phyloP scores from a whole-genome alignment of 2,113 vertebrate species.

The Thomomys bottae region DNA sequence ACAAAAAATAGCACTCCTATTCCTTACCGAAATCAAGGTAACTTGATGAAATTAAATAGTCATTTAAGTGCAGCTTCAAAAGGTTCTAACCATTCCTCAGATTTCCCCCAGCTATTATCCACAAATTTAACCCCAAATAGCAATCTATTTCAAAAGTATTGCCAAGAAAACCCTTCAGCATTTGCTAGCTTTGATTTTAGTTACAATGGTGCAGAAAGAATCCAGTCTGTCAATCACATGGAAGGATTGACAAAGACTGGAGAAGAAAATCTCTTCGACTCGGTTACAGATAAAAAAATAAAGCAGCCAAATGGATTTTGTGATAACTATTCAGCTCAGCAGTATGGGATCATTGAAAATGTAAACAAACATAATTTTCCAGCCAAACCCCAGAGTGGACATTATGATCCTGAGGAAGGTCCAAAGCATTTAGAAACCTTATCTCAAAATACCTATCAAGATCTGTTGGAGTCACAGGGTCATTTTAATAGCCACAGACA shows the following conservation, averaged over 20 bases:
- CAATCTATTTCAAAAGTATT: slow-evolving; percentile 85
- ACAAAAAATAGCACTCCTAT: slow-evolving; percentile 77
- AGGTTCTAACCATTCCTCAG: slow-evolving; percentile 79
- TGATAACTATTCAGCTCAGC: slow-evolving; percentile 84
- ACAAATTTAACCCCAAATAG: slow-evolving; percentile 80
- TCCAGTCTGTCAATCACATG: slow-evolving; percentile 78
- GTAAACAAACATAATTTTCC: slow-evolving; percentile 83
- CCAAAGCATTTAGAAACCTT: slow-evolving; percentile 79
- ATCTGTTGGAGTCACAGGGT: slow-evolving; percentile 80
- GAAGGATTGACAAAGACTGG: slow-evolving; percentile 81
- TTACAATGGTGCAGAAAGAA: slow-evolving; percentile 79
- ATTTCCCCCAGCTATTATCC: slow-evolving; percentile 80
- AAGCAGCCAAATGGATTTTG: slow-evolving; percentile 86
- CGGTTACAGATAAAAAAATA: slow-evolving; percentile 85
- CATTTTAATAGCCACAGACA: slow-evolving; percentile 81
- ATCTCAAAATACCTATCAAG: slow-evolving; percentile 82
- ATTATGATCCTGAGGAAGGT: slow-evolving; percentile 81
- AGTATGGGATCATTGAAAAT: slow-evolving; percentile 82
- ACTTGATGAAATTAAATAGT: slow-evolving; percentile 82
- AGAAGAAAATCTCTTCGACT: slow-evolving; percentile 84
- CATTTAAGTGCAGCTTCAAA: slow-evolving; percentile 83
- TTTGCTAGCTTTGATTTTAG: slow-evolving; percentile 82
- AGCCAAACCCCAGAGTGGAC: slow-evolving; percentile 79
- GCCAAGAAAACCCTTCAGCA: slow-evolving; percentile 80
- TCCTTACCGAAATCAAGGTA: slow-evolving; percentile 81